Evolutionary conservation across 2,888 invertebrate species (phyloP), one percentile per base, ranked within the genome.

Genomic region (Oscheius sp.): DNA sequence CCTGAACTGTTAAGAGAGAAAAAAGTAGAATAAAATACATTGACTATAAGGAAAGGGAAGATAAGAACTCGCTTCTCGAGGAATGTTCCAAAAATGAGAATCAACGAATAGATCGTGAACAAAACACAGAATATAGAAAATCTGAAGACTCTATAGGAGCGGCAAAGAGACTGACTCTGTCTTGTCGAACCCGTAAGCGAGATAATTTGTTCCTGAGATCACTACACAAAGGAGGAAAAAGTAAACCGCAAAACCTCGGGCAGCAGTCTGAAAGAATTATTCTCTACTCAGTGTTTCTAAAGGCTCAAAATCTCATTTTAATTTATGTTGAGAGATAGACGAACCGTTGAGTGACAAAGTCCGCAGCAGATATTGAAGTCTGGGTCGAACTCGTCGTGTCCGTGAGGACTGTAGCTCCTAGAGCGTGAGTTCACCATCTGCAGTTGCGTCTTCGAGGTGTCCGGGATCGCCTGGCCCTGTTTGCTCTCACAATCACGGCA

Each of bases 261-360:
- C 75, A 15, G 73, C 74, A 10, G 64, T 67, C 75, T 75, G 48
- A 53, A 75, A 52, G n/a, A n/a, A n/a, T n/a, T n/a, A n/a, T n/a
- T n/a, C n/a, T n/a, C n/a, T n/a, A n/a, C n/a, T 17, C 27, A 52
- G 15, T 15, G 29, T 2, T n/a, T 10, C 10, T 52, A 25, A 25
- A 52, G 31, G 25, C 29, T 2, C 0, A 23, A 3, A 42, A 48
- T n/a, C 2, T n/a, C 3, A 5, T n/a, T n/a, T n/a, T n/a, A n/a
- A n/a, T n/a, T n/a, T n/a, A n/a, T n/a, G n/a, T 20, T 10, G n/a
- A n/a, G n/a, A n/a, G n/a, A n/a, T n/a, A n/a, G n/a, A n/a, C n/a
- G n/a, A n/a, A 74, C 74, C 17, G 73, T 69, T 10, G 73, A 53
- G 39, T 75, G 75, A 45, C 55, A 63, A 10, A 71, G 23, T 20